Evolutionary conservation across 2,888 invertebrate genomes (phyloP), one percentile per base, ranked within the genome.

Genomic region (Hedychridium roseum): DNA sequence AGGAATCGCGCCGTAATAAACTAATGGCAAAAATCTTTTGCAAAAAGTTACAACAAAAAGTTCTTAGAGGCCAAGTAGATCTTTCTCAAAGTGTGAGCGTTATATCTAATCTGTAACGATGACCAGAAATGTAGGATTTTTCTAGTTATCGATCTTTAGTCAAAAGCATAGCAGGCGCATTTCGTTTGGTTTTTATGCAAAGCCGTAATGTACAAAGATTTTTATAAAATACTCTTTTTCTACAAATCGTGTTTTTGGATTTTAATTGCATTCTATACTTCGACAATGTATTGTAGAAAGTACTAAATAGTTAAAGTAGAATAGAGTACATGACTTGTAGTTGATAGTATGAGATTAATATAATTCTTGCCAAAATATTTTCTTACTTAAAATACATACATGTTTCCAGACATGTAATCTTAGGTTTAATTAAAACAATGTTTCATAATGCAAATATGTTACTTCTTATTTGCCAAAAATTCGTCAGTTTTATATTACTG

Each of bases 11-110:
- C 60, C 87, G 88, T 5, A 92, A 92, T 80, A 83, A 88, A 60
- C 75, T 91, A 18, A 86, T 92, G 84, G 87, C 88, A 1, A 85
- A 87, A 73, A 82, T 91, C 47, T 92, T 91, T 77, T 89, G 89
- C 72, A 87, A 85, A 86, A 89, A 86, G 80, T 82, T 90, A 37
- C 87, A 88, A 71, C 85, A 85, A 68, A 85, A 85, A 73, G 84
- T 86, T 9, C 80, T 90, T 12, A 82, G 82, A 57, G 90, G 89
- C 30, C 81, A 85, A 60, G 84, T 86, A 20, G 85, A 86, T 70
- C 76, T 89, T 20, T 88, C 89, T 23, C 85, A 86, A 64, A 85
- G 85, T 71, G 82, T 81, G 58, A 81, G 83, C 47, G 82, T 88
- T 50, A 82, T 88, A 64, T 78, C 78, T 9, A 78, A 78, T 57